Conservation (phyloP, 2,797 vertebrate species). For the Fistularia tabacaria region DNA sequence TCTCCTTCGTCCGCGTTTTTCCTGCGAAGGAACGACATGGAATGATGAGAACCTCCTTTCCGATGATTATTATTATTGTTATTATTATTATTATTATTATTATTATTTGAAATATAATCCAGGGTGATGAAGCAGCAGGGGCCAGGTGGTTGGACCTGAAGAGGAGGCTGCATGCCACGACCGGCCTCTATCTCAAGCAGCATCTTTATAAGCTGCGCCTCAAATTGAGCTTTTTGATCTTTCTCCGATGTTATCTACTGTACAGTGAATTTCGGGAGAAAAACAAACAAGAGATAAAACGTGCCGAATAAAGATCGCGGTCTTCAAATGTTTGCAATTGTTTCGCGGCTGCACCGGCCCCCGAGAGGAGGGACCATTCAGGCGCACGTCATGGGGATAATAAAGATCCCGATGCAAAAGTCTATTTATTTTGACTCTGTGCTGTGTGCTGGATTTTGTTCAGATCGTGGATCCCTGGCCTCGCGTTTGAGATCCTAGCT, state of each 20-base stretch:
- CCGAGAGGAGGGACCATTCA: no score
- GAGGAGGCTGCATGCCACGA: constrained; percentile 42
- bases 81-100: neutral
- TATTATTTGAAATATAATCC: neutral
- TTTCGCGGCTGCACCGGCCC: no score
- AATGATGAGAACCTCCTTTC: neutral
- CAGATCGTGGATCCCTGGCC: no score
- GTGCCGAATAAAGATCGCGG: no score
- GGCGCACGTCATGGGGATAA: no score
- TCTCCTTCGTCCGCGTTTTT: constrained; percentile 97
- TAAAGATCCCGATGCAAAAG: no score
- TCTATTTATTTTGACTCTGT: no score
- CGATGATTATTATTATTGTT: neutral
- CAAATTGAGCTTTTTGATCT: constrained; percentile 50
- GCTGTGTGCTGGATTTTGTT: no score
- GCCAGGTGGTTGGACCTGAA: constrained; percentile 22
- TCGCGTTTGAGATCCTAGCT: constrained; percentile 51
- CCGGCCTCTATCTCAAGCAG: constrained; percentile 41
- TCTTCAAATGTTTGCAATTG: neutral
- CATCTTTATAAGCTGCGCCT: constrained; percentile 52
- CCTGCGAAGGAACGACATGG: constrained; percentile 64
- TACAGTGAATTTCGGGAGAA: constrained; percentile 80
- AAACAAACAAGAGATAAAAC: neutral
- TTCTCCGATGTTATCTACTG: constrained; percentile 81
- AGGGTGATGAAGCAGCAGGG: neutral